Percentiles rank a stretch among this genome's conserved stretches.
Evolutionary conservation across 1,140 invertebrate genomes (phyloP).

Genomic region (Ephestia elutella): DNA sequence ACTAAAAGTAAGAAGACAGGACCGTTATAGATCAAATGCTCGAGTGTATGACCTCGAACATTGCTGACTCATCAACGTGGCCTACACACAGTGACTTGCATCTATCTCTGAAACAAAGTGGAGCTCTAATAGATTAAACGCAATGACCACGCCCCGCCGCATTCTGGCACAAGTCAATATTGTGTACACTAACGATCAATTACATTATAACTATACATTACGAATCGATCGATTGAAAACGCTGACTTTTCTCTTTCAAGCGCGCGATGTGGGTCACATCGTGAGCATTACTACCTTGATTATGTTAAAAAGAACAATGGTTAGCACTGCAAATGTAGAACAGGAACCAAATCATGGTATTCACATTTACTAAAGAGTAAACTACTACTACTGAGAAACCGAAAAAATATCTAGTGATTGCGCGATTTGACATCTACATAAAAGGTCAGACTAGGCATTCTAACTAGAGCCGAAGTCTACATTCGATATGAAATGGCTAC

Average conservation of each 20-base stretch:
- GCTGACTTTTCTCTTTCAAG: slow-evolving; percentile 56
- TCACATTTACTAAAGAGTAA: not conserved
- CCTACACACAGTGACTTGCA: slow-evolving; percentile 28
- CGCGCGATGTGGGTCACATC: slow-evolving; percentile 48
- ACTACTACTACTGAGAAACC: not conserved
- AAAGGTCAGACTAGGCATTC: too few relatives aligned
- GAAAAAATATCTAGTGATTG: too few relatives aligned
- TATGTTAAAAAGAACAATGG: slow-evolving; percentile 35
- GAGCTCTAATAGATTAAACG: slow-evolving; percentile 29
- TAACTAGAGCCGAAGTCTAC: not conserved
- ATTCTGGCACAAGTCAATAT: slow-evolving; percentile 42
- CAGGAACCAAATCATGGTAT: slow-evolving; percentile 18
- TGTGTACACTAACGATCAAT: slow-evolving; percentile 34
- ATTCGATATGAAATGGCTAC: not conserved
- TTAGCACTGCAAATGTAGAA: slow-evolving; percentile 29
- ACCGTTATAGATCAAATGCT: slow-evolving; percentile 47
- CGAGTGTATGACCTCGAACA: slow-evolving; percentile 46
- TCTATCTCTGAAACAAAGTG: slow-evolving; percentile 32
- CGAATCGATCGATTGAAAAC: slow-evolving; percentile 27
- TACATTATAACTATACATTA: slow-evolving; percentile 38
- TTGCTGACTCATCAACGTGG: slow-evolving; percentile 22
- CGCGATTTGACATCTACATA: too few relatives aligned
- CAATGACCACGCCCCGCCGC: slow-evolving; percentile 30
- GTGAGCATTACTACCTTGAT: slow-evolving; percentile 50
- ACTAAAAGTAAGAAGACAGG: slow-evolving; percentile 45